phyloP scores from a whole-genome alignment of 2,797 vertebrate species.

The Eulemur mongoz region DNA sequence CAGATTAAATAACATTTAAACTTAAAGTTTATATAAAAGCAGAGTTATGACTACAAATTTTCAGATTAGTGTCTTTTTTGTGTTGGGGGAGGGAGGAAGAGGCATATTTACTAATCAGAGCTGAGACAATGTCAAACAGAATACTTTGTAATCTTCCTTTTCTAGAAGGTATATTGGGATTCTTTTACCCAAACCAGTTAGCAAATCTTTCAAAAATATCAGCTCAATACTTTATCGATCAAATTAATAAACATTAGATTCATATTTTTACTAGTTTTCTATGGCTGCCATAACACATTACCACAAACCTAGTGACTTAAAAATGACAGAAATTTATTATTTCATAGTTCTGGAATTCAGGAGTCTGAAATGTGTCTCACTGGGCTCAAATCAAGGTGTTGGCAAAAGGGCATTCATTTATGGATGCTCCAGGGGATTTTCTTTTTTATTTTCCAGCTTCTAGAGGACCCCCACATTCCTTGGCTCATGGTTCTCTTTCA shows the following conservation, averaged over 20 bases:
- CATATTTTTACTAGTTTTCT: not conserved
- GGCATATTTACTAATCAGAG: not conserved
- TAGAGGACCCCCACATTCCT: not conserved
- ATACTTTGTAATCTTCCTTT: not conserved
- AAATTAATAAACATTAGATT: not conserved
- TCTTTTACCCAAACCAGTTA: not conserved
- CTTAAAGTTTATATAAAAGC: not conserved
- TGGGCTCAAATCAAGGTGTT: not conserved
- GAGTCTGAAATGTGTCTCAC: not conserved
- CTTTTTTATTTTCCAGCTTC: not conserved
- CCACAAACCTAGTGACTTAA: not conserved
- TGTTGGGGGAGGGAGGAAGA: fast-evolving
- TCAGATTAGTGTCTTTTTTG: not conserved
- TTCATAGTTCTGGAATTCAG: not conserved
- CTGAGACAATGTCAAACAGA: not conserved
- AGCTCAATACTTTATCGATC: not conserved
- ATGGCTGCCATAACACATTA: not conserved
- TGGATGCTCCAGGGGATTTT: not conserved
- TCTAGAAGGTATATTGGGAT: not conserved
- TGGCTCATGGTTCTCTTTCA: not conserved
- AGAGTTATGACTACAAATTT: not conserved
- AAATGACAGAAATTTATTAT: not conserved
- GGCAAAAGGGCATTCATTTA: not conserved
- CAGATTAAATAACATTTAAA: not conserved
- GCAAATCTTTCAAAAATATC: not conserved